phyloP scores from a whole-genome alignment of 2,888 invertebrate species.

The Camptogramma bilineatum region DNA sequence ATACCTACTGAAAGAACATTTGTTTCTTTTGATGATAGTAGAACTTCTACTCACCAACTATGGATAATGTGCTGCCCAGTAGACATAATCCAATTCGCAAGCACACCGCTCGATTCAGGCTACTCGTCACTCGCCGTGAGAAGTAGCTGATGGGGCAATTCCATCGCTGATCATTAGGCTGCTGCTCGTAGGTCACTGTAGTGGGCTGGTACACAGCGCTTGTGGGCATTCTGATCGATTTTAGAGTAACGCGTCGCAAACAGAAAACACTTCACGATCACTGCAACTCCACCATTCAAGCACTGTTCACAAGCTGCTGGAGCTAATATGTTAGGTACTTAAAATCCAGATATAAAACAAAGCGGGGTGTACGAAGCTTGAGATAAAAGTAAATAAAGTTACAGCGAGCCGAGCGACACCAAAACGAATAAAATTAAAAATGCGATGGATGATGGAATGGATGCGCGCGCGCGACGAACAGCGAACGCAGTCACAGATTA shows the following conservation, averaged over 20 bases:
- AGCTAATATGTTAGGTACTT: too few species aligned
- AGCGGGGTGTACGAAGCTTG: slow-evolving; percentile 35
- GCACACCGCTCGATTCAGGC: slow-evolving; percentile 75
- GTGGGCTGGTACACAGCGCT: slow-evolving; percentile 92
- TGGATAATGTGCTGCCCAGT: slow-evolving; percentile 73
- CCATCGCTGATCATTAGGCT: slow-evolving; percentile 84
- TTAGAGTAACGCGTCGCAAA: slow-evolving; percentile 46
- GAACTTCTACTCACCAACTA: slow-evolving; percentile 68
- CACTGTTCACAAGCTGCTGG: slow-evolving; percentile 44
- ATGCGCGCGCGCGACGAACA: too few species aligned
- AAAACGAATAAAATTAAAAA: slow-evolving; percentile 8
- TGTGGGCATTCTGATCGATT: slow-evolving; percentile 85
- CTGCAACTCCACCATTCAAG: slow-evolving; percentile 31
- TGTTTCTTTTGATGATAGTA: not conserved
- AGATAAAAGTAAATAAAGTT: slow-evolving; percentile 35
- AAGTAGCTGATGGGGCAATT: slow-evolving; percentile 84
- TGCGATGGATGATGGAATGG: not conserved
- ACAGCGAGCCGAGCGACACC: slow-evolving; percentile 4
- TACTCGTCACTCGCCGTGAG: slow-evolving; percentile 80
- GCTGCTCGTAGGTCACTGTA: slow-evolving; percentile 90
- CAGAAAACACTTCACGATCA: slow-evolving; percentile 38
- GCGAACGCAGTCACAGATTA: too few species aligned
- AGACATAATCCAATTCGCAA: slow-evolving; percentile 74
- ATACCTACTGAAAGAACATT: too few species aligned
- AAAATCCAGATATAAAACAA: slow-evolving; percentile 39